Base-by-base conservation (phyloP, 2,888 invertebrate species). In the Acanthosepion lycidas region DNA sequence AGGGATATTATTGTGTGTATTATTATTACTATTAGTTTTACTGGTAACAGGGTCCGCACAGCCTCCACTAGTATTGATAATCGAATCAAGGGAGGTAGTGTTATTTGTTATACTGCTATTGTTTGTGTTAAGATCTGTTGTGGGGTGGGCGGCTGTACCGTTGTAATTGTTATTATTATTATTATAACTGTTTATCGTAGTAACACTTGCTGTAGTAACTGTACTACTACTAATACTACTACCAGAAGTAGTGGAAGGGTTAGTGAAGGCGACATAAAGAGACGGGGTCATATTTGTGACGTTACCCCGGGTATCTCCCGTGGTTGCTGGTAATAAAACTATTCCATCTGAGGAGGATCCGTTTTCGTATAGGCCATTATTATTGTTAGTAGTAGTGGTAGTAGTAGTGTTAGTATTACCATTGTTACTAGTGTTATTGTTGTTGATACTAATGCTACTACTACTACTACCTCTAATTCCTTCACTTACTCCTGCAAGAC, bases 121-220 rank as follows among this genome's bases (percentile, higher is more conserved):
- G 92, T 92, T 92, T 48, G 48, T 92, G 92, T 92, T 51, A n/a
- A 93, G n/a, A 28, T 93, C 51, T 49, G 93, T 53, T 93, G 53
- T 93, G 28, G 49, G 51, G 18, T 78, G 78, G 78, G 78, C 78
- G 78, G 78, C 20, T 78, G 78, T 78, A 53, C 53, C 53, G 12
- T 49, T 93, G 53, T 48, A 18, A 12, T 93, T 93, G 28, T 49
- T 92, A 26, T 42, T 93, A 28, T n/a, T n/a, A n/a, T n/a, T n/a
- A n/a, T 26, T 93, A 51, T 0, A 49, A 48, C 49, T 42, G 33
- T 49, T 51, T 51, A 92, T 48, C 28, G 92, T 51, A 49, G 48
- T 49, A 48, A 49, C 26, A 33, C 9, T 48, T 1, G 26, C 49
- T 26, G 51, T 92, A 53, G 28, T 93, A 49, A 6, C 9, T 18